Conservation (phyloP, 2,888 invertebrate species). For the Apoda limacodes region DNA sequence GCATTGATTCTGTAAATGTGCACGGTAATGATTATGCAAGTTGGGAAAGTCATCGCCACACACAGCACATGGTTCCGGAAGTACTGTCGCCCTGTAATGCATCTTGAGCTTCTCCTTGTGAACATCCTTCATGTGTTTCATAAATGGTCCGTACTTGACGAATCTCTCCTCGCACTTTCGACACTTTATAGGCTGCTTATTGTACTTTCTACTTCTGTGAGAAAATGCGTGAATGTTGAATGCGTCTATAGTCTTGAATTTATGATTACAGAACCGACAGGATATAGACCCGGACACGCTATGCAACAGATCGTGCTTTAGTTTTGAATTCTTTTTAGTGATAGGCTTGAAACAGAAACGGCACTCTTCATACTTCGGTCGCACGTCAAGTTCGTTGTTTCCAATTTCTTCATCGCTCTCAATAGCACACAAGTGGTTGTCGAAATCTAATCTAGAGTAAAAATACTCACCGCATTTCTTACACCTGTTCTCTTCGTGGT, state of each 20-base stretch:
- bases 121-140: slow-evolving; percentile 47
- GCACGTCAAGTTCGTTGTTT: slow-evolving; percentile 21
- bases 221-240: slow-evolving; percentile 62
- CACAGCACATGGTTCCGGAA: slow-evolving; percentile 69
- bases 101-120: slow-evolving; percentile 51
- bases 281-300: slow-evolving; percentile 55
- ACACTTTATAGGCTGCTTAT: slow-evolving; percentile 54
- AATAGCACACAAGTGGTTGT: slow-evolving; percentile 54
- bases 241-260: slow-evolving; percentile 60
- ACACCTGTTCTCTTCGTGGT: slow-evolving; percentile 60
- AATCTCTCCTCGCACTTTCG: slow-evolving; percentile 53
- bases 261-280: slow-evolving; percentile 56
- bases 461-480: slow-evolving; percentile 62
- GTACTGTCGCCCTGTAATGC: slow-evolving; percentile 49
- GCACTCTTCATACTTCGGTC: slow-evolving; percentile 50
- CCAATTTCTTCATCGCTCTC: slow-evolving; percentile 51
- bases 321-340: slow-evolving; percentile 41
- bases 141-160: slow-evolving; percentile 55
- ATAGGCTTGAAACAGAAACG: slow-evolving; percentile 60
- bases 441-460: slow-evolving; percentile 44
- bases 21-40: slow-evolving; percentile 72
- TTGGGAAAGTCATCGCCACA: slow-evolving; percentile 71
- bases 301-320: slow-evolving; percentile 48
- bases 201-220: slow-evolving; percentile 58
- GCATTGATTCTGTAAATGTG: slow-evolving; percentile 69